Evolutionary conservation across 2,113 vertebrate genomes (phyloP), one percentile per base, ranked within the genome.

Genomic region (Rhynchopsitta pachyrhyncha): DNA sequence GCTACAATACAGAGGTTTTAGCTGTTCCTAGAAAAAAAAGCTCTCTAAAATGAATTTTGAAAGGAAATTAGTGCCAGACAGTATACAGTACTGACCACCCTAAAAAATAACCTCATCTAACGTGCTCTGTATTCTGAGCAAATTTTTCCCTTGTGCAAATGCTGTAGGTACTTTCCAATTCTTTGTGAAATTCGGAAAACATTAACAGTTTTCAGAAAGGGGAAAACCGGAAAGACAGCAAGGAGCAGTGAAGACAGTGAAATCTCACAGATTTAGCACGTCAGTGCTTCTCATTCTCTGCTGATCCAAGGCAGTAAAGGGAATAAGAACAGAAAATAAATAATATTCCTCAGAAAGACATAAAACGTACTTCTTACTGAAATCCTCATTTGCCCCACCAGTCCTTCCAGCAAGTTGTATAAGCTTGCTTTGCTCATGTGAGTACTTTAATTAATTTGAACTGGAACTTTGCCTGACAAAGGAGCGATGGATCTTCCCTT

Each of bases 271-370:
- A 95, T 97, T 97, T 92, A 95, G 80, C 73, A 90, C 42, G 9
- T 90, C 80, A 88, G 71, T 94, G 64, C 83, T 89, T 53, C 85
- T 90, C 41, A 91, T 70, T 95, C 79, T 91, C 59, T 85, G 39
- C 67, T 94, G 74, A 92, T 88, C 66, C 88, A 87, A 82, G 88
- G 85, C 92, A 97, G 68, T 88, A 92, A 97, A 97, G 76, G 82
- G 86, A 96, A 42, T 92, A 92, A 71, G 92, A 86, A 81, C 3
- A 64, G 60, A 94, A 95, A 95, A 90, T 84, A 95, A 96, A 93
- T 82, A 92, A 82, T 92, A 88, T 89, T 95, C 74, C 88, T 93
- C 37, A 84, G 83, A 92, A 91, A 96, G 86, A 91, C 49, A 91
- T 93, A 93, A 94, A 95, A 93, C 37, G 7, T 86, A 90, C 80